Evolutionary conservation across 2,888 invertebrate species (phyloP).

Genomic region (Zelleria hepariella): DNA sequence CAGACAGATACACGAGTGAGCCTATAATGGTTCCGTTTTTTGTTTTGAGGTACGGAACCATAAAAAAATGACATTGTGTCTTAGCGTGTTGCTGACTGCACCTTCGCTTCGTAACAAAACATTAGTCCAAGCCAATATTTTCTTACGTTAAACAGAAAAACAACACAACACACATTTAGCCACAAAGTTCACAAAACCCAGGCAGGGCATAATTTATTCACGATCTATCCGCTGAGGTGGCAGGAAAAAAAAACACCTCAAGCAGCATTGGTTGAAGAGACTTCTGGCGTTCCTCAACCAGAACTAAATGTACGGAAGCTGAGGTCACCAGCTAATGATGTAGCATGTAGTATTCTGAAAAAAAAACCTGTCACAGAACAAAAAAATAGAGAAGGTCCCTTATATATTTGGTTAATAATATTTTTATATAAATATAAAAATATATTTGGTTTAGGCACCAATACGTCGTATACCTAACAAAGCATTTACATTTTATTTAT

Average conservation of each 20-base stretch:
- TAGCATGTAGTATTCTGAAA: background rate
- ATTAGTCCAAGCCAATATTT: no score
- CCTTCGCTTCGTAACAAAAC: no score
- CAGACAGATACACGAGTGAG: no score
- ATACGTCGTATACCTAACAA: no score
- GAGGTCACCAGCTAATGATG: background rate
- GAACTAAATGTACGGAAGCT: background rate
- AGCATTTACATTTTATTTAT: no score
- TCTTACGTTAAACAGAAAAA: background rate
- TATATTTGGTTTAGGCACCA: no score
- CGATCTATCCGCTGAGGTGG: background rate
- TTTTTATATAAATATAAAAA: no score
- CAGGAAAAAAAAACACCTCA: background rate
- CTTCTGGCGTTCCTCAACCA: background rate
- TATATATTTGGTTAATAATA: background rate
- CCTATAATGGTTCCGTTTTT: no score
- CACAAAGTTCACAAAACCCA: background rate
- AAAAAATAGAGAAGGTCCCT: background rate
- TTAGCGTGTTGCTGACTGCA: no score
- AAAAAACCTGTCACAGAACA: background rate
- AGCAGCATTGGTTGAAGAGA: background rate
- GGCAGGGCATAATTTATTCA: constrained; percentile 3
- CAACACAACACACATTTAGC: background rate
- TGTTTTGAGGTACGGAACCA: no score
- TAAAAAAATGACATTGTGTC: no score